Evolutionary conservation across 2,888 invertebrate genomes (phyloP), one percentile per base, ranked within the genome.

Genomic region (Leucozona laternaria): DNA sequence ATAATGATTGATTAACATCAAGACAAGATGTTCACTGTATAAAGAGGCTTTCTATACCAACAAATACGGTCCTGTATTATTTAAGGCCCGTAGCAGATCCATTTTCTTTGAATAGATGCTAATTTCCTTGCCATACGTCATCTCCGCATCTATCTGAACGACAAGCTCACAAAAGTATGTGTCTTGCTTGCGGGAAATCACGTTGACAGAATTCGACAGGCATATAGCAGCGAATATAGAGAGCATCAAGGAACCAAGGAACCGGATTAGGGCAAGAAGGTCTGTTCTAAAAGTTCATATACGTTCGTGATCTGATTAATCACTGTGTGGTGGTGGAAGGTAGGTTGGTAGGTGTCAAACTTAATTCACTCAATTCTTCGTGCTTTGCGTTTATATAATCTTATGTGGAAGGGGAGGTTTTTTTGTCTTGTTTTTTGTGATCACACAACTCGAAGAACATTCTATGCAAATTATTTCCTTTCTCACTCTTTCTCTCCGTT

Each of bases 271-370:
- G 72, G 48, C 72, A 81, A 78, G 78, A 86, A 55, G 57, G 50
- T 73, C 37, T 64, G 50, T 43, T 43, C 45, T 43, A 34, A 75
- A 75, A 82, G 62, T 79, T 86, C 82, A 86, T 80, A 82, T 80
- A 82, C 86, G 68, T 82, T 82, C 86, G 81, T 86, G 86, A 82
- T 82, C 82, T 82, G 82, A 86, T 82, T 82, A 86, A 86, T 82
- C 72, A 71, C 43, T 17, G 70, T 71, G 71, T 53, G 55, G 62
- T 62, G 48, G 48, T 4, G 8, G 37, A 2, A 2, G 37, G 13
- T 7, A n/a, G 43, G 73, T 62, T 37, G 8, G 68, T 70, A 55
- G 60, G 68, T 82, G 81, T 82, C 73, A 75, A 37, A 64, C 64
- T 22, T 78, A 86, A 86, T 86, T 82, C 82, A 75, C 78, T 82